Conservation (phyloP, 2,888 invertebrate species). For the Eueremaeus valkanovi region DNA sequence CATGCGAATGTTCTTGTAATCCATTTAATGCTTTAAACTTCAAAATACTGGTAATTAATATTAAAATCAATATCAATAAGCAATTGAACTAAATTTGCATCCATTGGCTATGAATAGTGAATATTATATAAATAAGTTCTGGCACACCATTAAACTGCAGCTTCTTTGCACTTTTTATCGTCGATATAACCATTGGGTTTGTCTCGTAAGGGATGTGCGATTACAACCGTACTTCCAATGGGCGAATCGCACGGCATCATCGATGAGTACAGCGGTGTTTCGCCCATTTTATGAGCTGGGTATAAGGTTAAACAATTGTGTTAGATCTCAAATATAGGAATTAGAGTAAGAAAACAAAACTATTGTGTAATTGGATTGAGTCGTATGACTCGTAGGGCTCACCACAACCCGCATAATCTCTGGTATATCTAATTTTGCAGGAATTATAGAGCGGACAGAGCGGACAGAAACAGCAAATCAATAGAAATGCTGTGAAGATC, state of each 20-base stretch:
- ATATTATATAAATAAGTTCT: too few relatives aligned
- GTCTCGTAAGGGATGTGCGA: conserved; percentile 26
- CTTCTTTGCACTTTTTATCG: conserved; percentile 24
- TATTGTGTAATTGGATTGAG: not conserved
- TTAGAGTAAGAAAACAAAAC: too few relatives aligned
- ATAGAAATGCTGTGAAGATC: conserved; percentile 12
- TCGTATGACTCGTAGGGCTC: not conserved
- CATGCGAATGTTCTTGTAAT: too few relatives aligned
- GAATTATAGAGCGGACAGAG: conserved; percentile 37
- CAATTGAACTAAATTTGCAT: not conserved
- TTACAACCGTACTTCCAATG: conserved; percentile 28
- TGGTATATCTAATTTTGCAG: conserved; percentile 36
- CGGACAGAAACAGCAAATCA: conserved; percentile 37
- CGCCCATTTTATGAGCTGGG: conserved; percentile 38
- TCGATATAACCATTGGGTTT: conserved; percentile 34
- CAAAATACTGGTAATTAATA: too few relatives aligned
- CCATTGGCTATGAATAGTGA: too few relatives aligned
- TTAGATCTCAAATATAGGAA: too few relatives aligned
- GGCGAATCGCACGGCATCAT: conserved; percentile 33
- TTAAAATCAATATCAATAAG: not conserved
- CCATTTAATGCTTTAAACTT: too few relatives aligned
- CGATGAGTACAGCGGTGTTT: conserved; percentile 21
- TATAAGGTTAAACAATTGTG: not conserved
- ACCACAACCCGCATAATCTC: conserved; percentile 40
- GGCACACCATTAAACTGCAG: conserved; percentile 22